Evolutionary conservation across 1,140 invertebrate genomes (phyloP), one percentile per base, ranked within the genome.

Genomic region (Drosophila erecta): DNA sequence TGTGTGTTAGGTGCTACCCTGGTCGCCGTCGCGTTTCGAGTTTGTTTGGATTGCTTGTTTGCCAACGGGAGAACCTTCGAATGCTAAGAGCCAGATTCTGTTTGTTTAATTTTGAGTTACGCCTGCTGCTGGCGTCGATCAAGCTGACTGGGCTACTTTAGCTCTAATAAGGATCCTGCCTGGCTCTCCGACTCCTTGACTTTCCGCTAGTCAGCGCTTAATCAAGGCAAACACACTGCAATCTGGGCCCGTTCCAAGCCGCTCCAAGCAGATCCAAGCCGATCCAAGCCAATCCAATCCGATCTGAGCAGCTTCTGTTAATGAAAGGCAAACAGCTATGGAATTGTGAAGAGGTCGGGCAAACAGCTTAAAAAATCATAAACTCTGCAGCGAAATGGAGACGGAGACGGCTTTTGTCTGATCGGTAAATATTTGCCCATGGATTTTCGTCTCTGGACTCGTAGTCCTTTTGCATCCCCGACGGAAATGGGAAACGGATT

Each of bases 361-460:
- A 89, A 89, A 89, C 84, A 89, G 84, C 84, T 89, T 89, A 89
- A 89, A 89, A 89, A 89, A 90, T 90, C 79, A 84, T 89, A 84
- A 89, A 84, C 72, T 73, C 84, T 59, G 56, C 46, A 60, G 46
- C 59, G 24, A 41, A 66, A 62, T 58, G 59, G 59, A 53, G 33
- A 53, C 50, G 58, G 20, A 65, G 51, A 40, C 41, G 55, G 58
- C 51, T 44, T 47, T 43, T 47, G 46, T 40, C 37, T 62, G 47
- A 53, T 61, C 47, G 20, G 56, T 61, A 58, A 89, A 89, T 89
- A 89, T 89, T 89, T 89, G 69, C 73, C 41, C 12, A 75, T 67
- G 65, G 85, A 89, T 89, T 87, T 81, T 76, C 33, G 76, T 76
- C 72, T 71, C 35, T 5, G 35, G 66, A 40, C 27, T 43, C 65